Conservation (phyloP, 2,113 vertebrate genomes). For the Phylloscopus trochiloides region DNA sequence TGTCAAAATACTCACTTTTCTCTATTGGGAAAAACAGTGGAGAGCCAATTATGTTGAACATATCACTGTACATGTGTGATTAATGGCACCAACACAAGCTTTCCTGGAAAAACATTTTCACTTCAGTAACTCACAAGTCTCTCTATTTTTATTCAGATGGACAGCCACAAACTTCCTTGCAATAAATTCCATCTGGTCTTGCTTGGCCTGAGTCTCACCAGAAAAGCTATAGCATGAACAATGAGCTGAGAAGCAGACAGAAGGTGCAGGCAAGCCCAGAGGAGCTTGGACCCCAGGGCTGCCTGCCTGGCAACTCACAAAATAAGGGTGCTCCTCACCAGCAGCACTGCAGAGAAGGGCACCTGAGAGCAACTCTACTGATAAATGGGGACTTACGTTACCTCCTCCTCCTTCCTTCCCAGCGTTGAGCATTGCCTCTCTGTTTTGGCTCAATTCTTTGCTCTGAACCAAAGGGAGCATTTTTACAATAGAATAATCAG, state of each 20-base stretch:
- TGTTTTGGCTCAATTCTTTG: not conserved
- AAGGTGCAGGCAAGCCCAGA: fast-evolving
- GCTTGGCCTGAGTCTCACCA: not conserved
- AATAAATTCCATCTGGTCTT: not conserved
- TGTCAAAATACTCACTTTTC: not conserved
- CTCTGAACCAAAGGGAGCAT: not conserved
- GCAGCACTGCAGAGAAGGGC: not conserved
- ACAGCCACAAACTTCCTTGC: not conserved
- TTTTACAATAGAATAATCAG: not conserved
- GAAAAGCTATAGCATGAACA: not conserved
- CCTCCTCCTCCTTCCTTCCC: not conserved
- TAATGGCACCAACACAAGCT: not conserved
- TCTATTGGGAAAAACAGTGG: not conserved
- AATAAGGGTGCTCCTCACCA: not conserved
- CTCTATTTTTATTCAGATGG: not conserved
- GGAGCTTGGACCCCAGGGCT: not conserved
- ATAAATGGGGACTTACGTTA: not conserved
- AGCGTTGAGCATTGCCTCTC: not conserved
- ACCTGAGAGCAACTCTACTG: not conserved
- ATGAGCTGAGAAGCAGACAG: not conserved
- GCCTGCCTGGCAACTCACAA: not conserved
- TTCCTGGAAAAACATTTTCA: not conserved
- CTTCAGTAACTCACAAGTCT: not conserved
- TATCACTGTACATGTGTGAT: not conserved
- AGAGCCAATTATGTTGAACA: not conserved